These are phyloP conservation scores for Diplosoma virens DNA, from an alignment of 23 tunicate genomes.

Conservation along the genomic window DNA sequence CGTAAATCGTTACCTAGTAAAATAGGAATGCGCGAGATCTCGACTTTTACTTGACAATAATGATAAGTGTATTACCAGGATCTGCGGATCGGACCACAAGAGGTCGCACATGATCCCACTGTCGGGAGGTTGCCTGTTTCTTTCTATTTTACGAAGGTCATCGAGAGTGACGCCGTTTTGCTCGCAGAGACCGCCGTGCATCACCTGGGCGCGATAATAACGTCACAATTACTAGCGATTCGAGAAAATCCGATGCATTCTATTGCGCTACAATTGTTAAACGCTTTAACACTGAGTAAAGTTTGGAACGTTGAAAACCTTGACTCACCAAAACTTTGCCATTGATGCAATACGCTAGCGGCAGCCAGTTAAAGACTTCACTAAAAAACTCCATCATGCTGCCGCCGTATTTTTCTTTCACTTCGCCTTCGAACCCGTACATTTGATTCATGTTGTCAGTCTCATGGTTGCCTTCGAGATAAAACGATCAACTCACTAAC, in stretches of 20 bases:
- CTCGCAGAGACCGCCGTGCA: constrained; percentile 95
- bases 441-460: constrained; percentile 99
- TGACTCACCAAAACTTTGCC: constrained; percentile 81
- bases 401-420: constrained; percentile 83
- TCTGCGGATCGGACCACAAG: constrained; percentile 98
- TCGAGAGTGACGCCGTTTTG: constrained; percentile 67
- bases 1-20: too few species aligned
- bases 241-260: too few species aligned
- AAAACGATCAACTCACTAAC: too few species aligned
- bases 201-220: too few species aligned
- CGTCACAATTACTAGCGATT: too few species aligned
- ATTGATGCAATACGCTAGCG: constrained; percentile 87
- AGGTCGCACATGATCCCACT: constrained; percentile 91
- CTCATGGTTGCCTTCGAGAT: constrained; percentile 99
- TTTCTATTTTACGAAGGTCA: constrained; percentile 83
- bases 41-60: too few species aligned
- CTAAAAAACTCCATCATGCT: constrained; percentile 88
- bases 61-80: constrained; percentile 28
- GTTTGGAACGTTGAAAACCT: not conserved
- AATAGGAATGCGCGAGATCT: too few species aligned
- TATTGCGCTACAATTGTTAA: too few species aligned
- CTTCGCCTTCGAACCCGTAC: constrained; percentile 99
- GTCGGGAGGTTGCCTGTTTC: constrained; percentile 91
- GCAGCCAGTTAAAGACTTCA: constrained; percentile 93
- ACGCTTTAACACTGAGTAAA: not conserved